Conservation (phyloP, 2,113 vertebrate genomes). For the Podocnemis expansa region DNA sequence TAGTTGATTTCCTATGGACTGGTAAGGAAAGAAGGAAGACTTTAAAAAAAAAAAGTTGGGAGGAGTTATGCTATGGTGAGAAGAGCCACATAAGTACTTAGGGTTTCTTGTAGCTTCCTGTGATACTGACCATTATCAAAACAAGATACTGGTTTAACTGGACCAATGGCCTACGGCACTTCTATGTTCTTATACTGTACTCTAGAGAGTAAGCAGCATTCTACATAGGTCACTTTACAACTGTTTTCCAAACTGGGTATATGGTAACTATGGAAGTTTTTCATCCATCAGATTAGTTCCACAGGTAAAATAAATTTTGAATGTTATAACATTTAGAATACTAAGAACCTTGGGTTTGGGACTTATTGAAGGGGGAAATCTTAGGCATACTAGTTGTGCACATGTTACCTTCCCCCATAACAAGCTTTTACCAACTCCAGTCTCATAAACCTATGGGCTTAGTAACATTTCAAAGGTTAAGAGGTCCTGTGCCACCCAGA, state of each 20-base stretch:
- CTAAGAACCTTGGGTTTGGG: background rate
- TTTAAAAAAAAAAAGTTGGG: background rate
- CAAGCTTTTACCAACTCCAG: background rate
- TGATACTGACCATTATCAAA: background rate
- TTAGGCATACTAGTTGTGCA: background rate
- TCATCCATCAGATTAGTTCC: background rate
- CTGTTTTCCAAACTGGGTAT: background rate
- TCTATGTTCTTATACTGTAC: background rate
- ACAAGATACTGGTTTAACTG: background rate
- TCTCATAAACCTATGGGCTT: conserved; percentile 44
- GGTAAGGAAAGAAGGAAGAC: background rate
- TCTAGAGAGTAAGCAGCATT: background rate
- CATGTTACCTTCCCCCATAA: conserved; percentile 10
- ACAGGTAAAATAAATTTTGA: background rate
- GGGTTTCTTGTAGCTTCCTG: background rate
- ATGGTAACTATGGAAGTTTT: background rate
- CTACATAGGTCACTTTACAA: background rate
- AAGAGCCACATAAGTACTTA: background rate
- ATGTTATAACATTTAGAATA: background rate
- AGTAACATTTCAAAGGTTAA: conserved; percentile 30
- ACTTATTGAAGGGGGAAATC: background rate
- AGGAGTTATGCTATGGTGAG: background rate
- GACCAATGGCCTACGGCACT: background rate
- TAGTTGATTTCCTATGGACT: background rate
- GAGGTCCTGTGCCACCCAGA: conserved; percentile 8